phyloP scores from a whole-genome alignment of 2,113 vertebrate genomes.

The Lamprotornis superbus region DNA sequence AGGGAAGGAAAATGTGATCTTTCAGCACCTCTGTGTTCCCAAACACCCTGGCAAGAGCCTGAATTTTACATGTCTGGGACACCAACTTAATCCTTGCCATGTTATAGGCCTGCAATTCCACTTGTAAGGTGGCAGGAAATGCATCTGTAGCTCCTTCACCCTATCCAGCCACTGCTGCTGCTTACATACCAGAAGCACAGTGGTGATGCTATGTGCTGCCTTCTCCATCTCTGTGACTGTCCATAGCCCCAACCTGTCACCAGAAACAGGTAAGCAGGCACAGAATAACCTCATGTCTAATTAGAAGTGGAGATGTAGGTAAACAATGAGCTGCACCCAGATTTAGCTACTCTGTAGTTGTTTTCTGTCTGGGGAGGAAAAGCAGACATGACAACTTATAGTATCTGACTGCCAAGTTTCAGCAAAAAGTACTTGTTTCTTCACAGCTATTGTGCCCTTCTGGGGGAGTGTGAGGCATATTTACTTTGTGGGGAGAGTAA shows the following conservation, averaged over 20 bases:
- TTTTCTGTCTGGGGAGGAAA: not conserved
- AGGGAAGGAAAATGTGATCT: not conserved
- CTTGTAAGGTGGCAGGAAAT: not conserved
- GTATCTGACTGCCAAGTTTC: not conserved
- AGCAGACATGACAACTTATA: not conserved
- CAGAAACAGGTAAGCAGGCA: not conserved
- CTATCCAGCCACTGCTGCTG: accelerated
- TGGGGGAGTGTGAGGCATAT: not conserved
- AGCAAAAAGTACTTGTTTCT: not conserved
- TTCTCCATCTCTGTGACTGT: not conserved
- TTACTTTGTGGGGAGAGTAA: conserved; percentile 6
- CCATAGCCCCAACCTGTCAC: accelerated
- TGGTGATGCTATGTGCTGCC: not conserved
- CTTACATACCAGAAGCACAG: accelerated
- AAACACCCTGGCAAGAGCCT: not conserved
- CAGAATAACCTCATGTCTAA: not conserved
- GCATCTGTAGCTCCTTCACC: not conserved
- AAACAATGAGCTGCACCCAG: not conserved
- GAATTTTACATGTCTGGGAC: not conserved
- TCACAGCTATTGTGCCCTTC: conserved; percentile 37
- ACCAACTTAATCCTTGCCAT: not conserved
- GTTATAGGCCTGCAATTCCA: not conserved
- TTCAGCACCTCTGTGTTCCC: not conserved
- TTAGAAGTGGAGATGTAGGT: not conserved
- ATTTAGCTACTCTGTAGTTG: not conserved